Evolutionary conservation across 2,113 vertebrate genomes (phyloP).

Genomic region (Stomatorhinus ivindoensis): DNA sequence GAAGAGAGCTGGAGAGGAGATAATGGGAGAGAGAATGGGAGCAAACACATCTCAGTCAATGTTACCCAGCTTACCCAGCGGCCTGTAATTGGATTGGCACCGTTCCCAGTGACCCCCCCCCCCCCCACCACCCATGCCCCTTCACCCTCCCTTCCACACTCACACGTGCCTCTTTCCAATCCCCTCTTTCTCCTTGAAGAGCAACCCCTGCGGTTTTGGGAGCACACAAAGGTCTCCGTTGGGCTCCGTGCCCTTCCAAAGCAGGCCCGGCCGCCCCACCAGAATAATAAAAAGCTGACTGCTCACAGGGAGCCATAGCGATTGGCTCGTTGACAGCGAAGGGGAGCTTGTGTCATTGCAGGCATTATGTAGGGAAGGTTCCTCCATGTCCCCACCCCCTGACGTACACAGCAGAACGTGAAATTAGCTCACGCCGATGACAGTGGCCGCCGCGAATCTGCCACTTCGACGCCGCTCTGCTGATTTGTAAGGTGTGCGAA

Average conservation of each 20-base stretch:
- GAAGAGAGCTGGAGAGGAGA: neutral
- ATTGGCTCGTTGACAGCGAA: neutral
- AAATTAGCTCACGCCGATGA: neutral
- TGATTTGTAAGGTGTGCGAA: neutral
- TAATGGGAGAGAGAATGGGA: conserved; percentile 19
- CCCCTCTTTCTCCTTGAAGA: conserved; percentile 4
- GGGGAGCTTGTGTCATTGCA: neutral
- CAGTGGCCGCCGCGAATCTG: neutral
- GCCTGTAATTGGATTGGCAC: neutral
- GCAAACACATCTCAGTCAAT: conserved; percentile 23
- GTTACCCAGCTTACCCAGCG: neutral
- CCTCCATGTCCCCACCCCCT: no score
- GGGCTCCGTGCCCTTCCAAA: neutral
- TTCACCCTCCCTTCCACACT: neutral
- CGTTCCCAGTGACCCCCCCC: neutral
- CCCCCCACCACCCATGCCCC: neutral
- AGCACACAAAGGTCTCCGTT: neutral
- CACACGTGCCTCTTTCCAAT: neutral
- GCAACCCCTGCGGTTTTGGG: neutral
- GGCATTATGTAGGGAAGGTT: neutral
- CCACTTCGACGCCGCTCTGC: neutral
- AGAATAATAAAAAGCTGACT: neutral
- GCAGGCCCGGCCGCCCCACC: neutral
- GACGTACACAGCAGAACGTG: neutral
- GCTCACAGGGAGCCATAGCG: neutral